These are phyloP conservation scores for Colius striatus DNA, from an alignment of 2,113 vertebrate species.

Conservation along the genomic window DNA sequence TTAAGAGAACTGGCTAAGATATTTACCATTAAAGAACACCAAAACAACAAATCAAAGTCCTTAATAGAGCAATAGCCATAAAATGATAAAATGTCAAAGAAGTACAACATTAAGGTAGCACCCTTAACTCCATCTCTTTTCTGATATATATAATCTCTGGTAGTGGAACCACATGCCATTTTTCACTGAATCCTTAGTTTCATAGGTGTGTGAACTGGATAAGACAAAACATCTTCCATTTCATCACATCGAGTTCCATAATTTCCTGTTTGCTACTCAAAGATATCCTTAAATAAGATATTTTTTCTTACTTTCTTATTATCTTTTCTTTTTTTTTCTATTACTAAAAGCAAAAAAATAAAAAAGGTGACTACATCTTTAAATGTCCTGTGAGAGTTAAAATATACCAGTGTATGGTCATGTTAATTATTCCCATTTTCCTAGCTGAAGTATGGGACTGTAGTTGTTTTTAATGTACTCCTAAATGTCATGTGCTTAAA, in stretches of 20 bases:
- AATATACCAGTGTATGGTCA: background rate
- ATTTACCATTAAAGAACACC: background rate
- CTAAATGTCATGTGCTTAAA: background rate
- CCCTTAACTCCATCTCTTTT: background rate
- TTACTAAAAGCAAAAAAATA: background rate
- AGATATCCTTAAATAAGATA: background rate
- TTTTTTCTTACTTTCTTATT: background rate
- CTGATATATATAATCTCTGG: background rate
- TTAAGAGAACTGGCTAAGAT: background rate
- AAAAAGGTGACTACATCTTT: background rate
- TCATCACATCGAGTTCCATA: background rate
- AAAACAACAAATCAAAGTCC: background rate
- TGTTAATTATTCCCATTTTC: constrained; percentile 29
- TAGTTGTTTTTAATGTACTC: constrained; percentile 23
- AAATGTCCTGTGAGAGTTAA: background rate
- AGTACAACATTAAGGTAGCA: background rate
- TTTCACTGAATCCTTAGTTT: background rate
- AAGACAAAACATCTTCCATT: background rate
- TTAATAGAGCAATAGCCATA: background rate
- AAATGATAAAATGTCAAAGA: background rate
- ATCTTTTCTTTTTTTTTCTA: background rate
- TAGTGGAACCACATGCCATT: background rate
- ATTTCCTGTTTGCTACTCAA: background rate
- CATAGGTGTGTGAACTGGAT: background rate
- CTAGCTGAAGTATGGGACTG: background rate